A percentile compares a stretch with the other conserved stretches of the same genome.
phyloP scores from a whole-genome alignment of 2,113 vertebrate species.

The Nestor notabilis region DNA sequence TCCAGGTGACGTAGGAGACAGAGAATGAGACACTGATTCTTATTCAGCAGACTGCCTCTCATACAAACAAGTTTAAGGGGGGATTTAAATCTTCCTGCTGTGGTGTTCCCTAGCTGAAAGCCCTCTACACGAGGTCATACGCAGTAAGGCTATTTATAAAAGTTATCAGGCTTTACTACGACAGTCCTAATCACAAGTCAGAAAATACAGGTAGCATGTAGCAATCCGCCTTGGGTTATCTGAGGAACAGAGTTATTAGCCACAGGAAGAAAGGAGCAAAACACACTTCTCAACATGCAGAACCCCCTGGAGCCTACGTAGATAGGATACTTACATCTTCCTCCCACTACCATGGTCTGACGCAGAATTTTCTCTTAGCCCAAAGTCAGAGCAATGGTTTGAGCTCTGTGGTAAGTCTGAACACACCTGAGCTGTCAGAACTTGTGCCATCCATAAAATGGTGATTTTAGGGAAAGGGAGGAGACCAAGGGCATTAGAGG shows the following conservation, averaged over 20 bases:
- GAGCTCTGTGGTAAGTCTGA: background rate
- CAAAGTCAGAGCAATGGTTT: background rate
- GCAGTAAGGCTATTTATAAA: conserved; percentile 27
- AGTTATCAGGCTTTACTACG: background rate
- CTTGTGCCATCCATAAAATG: background rate
- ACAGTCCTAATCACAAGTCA: background rate
- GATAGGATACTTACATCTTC: background rate
- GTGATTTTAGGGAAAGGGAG: background rate
- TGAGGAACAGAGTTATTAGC: background rate
- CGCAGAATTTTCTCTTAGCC: background rate
- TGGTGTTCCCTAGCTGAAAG: conserved; percentile 32
- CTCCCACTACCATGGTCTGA: background rate
- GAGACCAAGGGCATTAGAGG: background rate
- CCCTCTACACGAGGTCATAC: background rate
- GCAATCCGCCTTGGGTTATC: background rate
- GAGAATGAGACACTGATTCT: background rate
- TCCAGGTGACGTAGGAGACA: conserved; percentile 35
- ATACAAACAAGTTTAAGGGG: conserved; percentile 11
- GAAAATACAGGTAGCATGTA: background rate
- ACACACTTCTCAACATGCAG: background rate
- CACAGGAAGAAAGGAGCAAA: background rate
- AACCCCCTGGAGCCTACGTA: background rate
- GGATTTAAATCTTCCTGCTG: background rate
- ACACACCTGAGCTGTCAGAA: background rate
- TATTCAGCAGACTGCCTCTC: background rate